Percentiles rank a stretch among this genome's conserved stretches.
These are phyloP conservation scores for Varanus komodoensis DNA, from an alignment of 2,113 vertebrate genomes.

Conservation along the genomic window DNA sequence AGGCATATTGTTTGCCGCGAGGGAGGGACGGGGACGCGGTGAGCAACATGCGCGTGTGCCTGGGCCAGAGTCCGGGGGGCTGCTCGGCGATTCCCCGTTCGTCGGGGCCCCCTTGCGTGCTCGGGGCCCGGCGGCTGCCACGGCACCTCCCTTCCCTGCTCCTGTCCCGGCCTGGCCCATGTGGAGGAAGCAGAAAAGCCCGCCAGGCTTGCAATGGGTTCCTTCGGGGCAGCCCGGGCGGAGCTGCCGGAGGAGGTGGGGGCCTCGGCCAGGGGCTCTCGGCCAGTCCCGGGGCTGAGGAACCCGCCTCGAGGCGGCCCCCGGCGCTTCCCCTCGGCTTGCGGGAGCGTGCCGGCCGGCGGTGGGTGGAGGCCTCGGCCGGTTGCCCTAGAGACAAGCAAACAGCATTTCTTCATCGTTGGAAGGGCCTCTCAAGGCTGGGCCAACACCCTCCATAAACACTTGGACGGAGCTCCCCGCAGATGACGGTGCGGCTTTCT, in stretches of 20 bases:
- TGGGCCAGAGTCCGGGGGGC: no score
- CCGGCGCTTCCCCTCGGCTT: constrained; percentile 28
- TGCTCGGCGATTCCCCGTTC: no score
- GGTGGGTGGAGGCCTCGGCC: constrained; percentile 47
- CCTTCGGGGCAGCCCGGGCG: neutral
- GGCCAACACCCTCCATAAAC: constrained; percentile 54
- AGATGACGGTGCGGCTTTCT: no score
- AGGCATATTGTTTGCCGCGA: no score
- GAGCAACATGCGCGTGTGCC: no score
- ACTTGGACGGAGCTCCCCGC: neutral
- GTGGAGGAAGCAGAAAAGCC: neutral
- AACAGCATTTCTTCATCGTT: constrained; percentile 73
- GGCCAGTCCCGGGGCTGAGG: no score
- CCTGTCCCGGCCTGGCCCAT: neutral
- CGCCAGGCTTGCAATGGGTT: neutral
- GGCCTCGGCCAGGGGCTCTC: no score
- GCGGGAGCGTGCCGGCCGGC: constrained; percentile 51
- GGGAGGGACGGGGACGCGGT: no score
- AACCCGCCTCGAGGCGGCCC: no score
- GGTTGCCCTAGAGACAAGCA: constrained; percentile 68
- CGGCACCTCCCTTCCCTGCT: no score
- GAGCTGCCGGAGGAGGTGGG: neutral
- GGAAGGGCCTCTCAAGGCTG: constrained; percentile 27
- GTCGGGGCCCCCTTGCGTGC: no score
- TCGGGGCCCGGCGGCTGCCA: no score